Evolutionary conservation across 2,113 vertebrate species (phyloP).

Genomic region (Sebastes fasciatus): DNA sequence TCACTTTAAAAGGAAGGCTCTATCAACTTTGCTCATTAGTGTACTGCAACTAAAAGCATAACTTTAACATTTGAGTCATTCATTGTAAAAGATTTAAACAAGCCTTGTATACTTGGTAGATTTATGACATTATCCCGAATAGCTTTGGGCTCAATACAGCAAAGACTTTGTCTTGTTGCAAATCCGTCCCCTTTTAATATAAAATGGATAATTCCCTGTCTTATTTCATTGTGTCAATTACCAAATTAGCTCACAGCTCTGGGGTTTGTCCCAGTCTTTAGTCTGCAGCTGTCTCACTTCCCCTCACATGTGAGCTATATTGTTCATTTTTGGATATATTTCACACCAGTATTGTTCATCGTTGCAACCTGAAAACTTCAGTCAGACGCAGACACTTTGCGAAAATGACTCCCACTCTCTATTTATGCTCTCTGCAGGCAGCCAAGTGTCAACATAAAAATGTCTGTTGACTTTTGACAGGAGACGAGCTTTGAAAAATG

Average conservation of each 20-base stretch:
- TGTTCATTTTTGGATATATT: slow-evolving; percentile 23
- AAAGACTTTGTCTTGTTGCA: slow-evolving; percentile 30
- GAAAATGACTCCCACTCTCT: slow-evolving; percentile 24
- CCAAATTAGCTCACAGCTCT: slow-evolving; percentile 46
- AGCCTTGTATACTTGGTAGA: slow-evolving; percentile 10
- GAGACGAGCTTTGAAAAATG: slow-evolving; percentile 18
- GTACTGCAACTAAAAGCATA: slow-evolving; percentile 15
- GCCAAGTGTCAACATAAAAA: slow-evolving; percentile 16
- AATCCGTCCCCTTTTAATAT: slow-evolving; percentile 45
- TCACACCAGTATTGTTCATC: slow-evolving; percentile 15
- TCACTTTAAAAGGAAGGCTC: slow-evolving; percentile 3
- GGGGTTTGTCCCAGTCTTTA: slow-evolving; percentile 27
- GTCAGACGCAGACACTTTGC: slow-evolving; percentile 7
- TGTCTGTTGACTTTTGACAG: slow-evolving; percentile 25
- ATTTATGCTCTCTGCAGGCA: slow-evolving; percentile 31
- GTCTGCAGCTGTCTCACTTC: slow-evolving; percentile 27
- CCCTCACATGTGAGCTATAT: neutral
- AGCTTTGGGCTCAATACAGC: slow-evolving; percentile 32
- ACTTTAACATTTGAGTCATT: slow-evolving; percentile 8
- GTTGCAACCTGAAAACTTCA: slow-evolving; percentile 44
- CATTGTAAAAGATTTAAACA: slow-evolving; percentile 33
- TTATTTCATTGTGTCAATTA: slow-evolving; percentile 50
- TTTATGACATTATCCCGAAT: slow-evolving; percentile 29
- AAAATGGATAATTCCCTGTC: slow-evolving; percentile 23
- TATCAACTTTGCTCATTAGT: slow-evolving; percentile 10